Base-by-base conservation (phyloP, 2,888 invertebrate genomes). In the Metopia argyrocephala region DNA sequence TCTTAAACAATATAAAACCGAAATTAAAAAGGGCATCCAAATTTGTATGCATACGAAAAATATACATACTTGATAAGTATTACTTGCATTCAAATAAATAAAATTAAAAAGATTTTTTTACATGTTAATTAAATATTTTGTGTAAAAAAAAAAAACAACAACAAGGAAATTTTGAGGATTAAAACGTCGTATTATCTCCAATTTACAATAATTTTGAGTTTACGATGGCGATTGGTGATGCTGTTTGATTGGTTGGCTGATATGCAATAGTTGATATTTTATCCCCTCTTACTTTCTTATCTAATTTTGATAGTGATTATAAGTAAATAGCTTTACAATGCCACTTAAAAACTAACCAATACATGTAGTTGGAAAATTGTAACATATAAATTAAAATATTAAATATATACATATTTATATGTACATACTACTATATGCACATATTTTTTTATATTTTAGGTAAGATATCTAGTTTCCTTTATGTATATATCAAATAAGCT, bases 311-410 rank as follows among this genome's bases (percentile, higher is more conserved):
- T 74, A 69, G 59, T 20, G 64, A 62, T 73, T 65, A 76, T 48
- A 65, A 59, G 38, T 70, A 81, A 28, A 65, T 56, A 61, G 56
- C 65, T 78, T 76, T 74, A 81, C 46, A 81, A 70, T 78, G 74
- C 70, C 48, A 62, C 78, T 81, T 81, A 81, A 81, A n/a, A 75
- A 81, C 81, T 81, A 81, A 74, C 74, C 81, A 78, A 76, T 66
- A 71, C 15, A 69, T 45, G 52, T 66, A 56, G 31, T 28, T 20
- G 61, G 56, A 46, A 52, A 54, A 59, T 64, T 70, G 74, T 70
- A 52, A 70, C 54, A 78, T 76, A 54, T 66, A 57, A 61, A 57
- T 61, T 54, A 59, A 46, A 38, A 52, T 38, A 59, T 31, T 38
- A 71, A 57, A 48, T 79, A 75, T 64, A 78, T 71, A 73, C 46